Evolutionary conservation across 2,113 vertebrate species (phyloP).

Genomic region (Addax nasomaculatus): DNA sequence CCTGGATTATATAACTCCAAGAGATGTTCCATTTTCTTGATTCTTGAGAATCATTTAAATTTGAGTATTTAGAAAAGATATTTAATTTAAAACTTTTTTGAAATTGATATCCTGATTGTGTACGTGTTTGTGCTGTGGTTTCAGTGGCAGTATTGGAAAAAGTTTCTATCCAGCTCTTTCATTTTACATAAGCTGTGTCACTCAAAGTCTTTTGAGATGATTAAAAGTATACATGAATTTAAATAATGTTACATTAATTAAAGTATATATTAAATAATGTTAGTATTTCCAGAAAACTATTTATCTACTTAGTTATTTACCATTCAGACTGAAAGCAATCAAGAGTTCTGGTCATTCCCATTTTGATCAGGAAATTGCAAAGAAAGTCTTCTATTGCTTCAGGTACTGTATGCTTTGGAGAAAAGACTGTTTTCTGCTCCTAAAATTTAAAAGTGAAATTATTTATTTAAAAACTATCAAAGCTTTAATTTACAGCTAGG

Average conservation of each 20-base stretch:
- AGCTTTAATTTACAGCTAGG: not conserved
- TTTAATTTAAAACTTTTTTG: not conserved
- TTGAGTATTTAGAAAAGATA: not conserved
- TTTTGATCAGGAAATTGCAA: conserved; percentile 89
- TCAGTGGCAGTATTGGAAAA: not conserved
- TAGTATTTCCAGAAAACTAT: not conserved
- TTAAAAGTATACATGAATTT: not conserved
- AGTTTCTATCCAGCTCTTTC: not conserved
- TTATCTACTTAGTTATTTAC: conserved; percentile 73
- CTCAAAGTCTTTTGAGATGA: not conserved
- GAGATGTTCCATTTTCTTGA: not conserved
- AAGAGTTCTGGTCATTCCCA: conserved; percentile 90
- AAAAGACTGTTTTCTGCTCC: conserved; percentile 60
- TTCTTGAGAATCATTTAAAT: not conserved
- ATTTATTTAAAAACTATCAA: conserved; percentile 28
- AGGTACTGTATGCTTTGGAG: conserved; percentile 63
- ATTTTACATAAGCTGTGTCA: not conserved
- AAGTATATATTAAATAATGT: not conserved
- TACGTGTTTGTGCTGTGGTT: not conserved
- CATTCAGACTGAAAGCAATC: conserved; percentile 94
- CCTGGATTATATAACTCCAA: not conserved
- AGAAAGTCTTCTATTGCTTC: conserved; percentile 89
- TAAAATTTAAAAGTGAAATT: conserved; percentile 73
- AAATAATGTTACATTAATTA: not conserved
- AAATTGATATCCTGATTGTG: not conserved